Evolutionary conservation across 2,888 invertebrate genomes (phyloP), one percentile per base, ranked within the genome.

Genomic region (Diogma glabrata): DNA sequence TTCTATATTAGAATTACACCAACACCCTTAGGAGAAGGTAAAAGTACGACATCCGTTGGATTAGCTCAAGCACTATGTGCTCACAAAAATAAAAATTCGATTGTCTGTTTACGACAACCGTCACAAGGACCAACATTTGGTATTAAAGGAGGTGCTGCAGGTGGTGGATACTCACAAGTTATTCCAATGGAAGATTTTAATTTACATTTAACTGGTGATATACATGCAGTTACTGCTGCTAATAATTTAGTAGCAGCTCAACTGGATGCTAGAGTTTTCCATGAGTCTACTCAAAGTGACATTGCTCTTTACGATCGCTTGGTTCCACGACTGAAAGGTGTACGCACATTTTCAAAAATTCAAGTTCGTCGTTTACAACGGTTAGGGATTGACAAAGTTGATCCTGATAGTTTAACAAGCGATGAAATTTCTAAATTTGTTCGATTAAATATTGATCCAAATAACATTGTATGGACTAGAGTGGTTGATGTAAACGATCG

Each of bases 161-260:
- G 99, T 2, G 99, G 97, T 16, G 97, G 97, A 3, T 97, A 96
- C 67, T 87, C 97, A 0, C 88, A 89, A 75, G 84, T 85, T 63
- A 96, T 99, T 58, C 99, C 99, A 0, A 99, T 99, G 99, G 97
- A 99, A 70, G 97, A 99, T 62, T 97, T 99, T 70, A 99, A 99
- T 73, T 78, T 99, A 1, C 97, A 99, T 68, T 73, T 99, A 57
- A 99, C 97, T 0, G 93, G 96, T 1, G 99, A 99, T 66, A 96
- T 97, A 61, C 99, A 99, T 70, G 99, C 99, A 0, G 88, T 99
- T 14, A 86, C 91, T 0, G 95, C 94, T 0, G 96, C 97, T 6
- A 94, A 97, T 71, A 99, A 99, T 71, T 75, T 99, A 10, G 73
- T 97, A n/a, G 93, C 97, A 0, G 97, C 99, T 0, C 96, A 96